Conservation (phyloP, 2,113 vertebrate species). For the Pollachius pollachius region DNA sequence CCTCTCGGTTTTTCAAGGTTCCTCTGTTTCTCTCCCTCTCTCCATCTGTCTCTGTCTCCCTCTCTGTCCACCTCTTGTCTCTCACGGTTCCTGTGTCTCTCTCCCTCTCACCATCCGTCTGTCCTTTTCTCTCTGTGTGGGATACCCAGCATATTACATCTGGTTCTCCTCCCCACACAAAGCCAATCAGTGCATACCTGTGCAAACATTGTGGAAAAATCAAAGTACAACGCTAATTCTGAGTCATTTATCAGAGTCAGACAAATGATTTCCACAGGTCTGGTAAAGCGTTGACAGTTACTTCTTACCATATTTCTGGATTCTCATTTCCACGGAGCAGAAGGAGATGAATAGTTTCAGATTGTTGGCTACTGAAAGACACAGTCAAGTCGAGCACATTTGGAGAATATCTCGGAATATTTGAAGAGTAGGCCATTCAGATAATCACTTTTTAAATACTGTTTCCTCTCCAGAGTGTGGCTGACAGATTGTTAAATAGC, state of each 20-base stretch:
- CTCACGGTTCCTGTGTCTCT: background rate
- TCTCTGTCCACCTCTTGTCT: background rate
- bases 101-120: background rate
- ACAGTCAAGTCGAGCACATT: slow-evolving; percentile 22
- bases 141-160: slow-evolving; percentile 48
- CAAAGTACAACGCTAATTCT: slow-evolving; percentile 36
- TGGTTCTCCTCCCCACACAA: slow-evolving; percentile 54
- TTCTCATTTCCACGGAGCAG: slow-evolving; percentile 9
- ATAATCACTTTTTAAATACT: slow-evolving; percentile 16
- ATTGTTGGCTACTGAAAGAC: slow-evolving; percentile 17
- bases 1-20: background rate
- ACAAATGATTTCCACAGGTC: slow-evolving; percentile 48
- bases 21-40: background rate
- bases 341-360: slow-evolving; percentile 26
- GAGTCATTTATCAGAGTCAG: slow-evolving; percentile 47
- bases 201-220: slow-evolving; percentile 40
- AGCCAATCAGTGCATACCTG: slow-evolving; percentile 53
- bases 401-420: slow-evolving; percentile 15
- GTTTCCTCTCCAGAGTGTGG: background rate
- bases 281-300: slow-evolving; percentile 35
- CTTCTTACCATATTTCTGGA: slow-evolving; percentile 13
- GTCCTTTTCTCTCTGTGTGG: slow-evolving; percentile 18
- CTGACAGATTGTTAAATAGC: too few species aligned
- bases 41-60: background rate
- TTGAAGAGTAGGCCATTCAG: slow-evolving; percentile 4